A percentile compares a stretch with the other conserved stretches of the same genome.
These are phyloP conservation scores for Argopecten irradians DNA, from an alignment of 1,140 invertebrate genomes.

Conservation along the genomic window DNA sequence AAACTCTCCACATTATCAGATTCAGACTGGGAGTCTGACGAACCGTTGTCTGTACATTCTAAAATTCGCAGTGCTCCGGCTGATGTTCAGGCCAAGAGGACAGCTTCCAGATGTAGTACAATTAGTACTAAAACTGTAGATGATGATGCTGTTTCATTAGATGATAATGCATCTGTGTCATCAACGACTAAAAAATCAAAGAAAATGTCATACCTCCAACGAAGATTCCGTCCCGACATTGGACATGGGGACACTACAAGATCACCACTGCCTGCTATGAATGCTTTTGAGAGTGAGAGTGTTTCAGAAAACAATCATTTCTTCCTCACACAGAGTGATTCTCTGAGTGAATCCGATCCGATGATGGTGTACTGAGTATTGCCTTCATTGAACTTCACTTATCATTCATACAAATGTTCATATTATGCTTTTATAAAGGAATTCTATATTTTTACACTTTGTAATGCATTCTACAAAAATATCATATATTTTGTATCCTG, in stretches of 20 bases:
- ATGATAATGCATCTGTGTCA: slow-evolving; percentile 35
- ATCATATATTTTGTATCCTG: no score
- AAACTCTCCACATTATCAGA: slow-evolving; percentile 34
- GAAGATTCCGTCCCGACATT: slow-evolving; percentile 36
- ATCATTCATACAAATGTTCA: no score
- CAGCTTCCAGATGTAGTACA: slow-evolving; percentile 30
- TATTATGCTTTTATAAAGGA: no score
- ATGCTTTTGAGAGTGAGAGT: slow-evolving; percentile 42
- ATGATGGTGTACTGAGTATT: neutral
- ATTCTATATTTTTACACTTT: no score
- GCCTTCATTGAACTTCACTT: no score
- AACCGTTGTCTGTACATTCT: slow-evolving; percentile 29
- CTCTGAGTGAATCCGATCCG: slow-evolving; percentile 32
- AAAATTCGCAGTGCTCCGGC: slow-evolving; percentile 49
- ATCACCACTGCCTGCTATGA: slow-evolving; percentile 44
- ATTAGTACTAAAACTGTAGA: slow-evolving; percentile 35
- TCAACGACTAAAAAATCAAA: slow-evolving; percentile 24
- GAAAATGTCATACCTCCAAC: slow-evolving; percentile 43
- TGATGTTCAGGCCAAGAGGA: slow-evolving; percentile 39
- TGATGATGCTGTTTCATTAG: slow-evolving; percentile 45
- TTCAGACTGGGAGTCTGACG: slow-evolving; percentile 48
- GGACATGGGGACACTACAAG: slow-evolving; percentile 33
- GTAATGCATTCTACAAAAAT: no score
- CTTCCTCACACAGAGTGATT: slow-evolving; percentile 45
- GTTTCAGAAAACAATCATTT: slow-evolving; percentile 31